A percentile compares a stretch with the other conserved stretches of the same genome.
Conservation (phyloP, 2,113 vertebrate species). For the Myiozetetes cayanensis region DNA sequence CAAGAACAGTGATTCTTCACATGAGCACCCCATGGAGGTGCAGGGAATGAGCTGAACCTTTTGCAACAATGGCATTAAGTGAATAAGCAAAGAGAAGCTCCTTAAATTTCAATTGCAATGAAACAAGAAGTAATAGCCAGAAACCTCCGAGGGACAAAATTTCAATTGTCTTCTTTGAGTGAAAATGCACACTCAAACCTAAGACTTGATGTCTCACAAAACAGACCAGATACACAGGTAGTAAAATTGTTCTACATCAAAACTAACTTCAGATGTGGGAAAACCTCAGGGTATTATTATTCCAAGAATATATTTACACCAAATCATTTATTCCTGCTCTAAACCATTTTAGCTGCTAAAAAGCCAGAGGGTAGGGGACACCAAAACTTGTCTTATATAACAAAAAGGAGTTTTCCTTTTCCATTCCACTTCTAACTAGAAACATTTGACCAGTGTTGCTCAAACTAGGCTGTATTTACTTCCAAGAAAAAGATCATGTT, state of each 20-base stretch:
- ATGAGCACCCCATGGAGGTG: rapidly evolving
- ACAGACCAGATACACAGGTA: not conserved
- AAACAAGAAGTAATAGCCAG: not conserved
- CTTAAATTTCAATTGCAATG: not conserved
- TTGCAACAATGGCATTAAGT: not conserved
- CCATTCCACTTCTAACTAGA: not conserved
- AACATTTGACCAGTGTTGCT: not conserved
- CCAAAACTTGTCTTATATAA: not conserved
- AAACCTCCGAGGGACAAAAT: not conserved
- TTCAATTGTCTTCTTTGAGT: not conserved
- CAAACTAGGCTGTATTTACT: not conserved
- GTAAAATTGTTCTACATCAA: not conserved
- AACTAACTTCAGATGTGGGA: not conserved
- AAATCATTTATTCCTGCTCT: not conserved
- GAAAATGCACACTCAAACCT: not conserved
- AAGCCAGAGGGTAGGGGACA: not conserved
- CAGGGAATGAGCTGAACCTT: not conserved
- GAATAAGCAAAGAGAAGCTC: not conserved
- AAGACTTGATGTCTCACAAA: not conserved
- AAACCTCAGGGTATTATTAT: not conserved
- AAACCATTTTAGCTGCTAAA: not conserved
- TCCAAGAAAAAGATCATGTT: not conserved
- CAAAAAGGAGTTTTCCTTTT: not conserved
- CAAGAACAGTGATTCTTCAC: rapidly evolving
- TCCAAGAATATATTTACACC: not conserved